Evolutionary conservation across 1,140 invertebrate species (phyloP).

Genomic region (Neuroterus valhalla): DNA sequence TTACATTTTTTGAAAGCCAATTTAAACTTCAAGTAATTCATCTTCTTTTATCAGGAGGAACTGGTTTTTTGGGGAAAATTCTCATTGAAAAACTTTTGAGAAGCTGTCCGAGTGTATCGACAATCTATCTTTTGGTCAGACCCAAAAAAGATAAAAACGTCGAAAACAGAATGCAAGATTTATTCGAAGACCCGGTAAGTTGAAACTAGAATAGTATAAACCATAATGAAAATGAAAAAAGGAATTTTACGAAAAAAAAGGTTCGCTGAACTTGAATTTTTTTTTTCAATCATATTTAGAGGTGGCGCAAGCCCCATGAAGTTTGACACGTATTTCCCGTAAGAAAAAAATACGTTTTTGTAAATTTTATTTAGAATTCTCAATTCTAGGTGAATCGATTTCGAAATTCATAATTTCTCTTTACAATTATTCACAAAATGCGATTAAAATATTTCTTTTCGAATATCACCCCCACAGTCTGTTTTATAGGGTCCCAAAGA

Average conservation of each 20-base stretch:
- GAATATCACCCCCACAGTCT: too few relatives aligned
- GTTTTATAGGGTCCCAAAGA: too few relatives aligned
- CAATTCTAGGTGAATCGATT: too few relatives aligned
- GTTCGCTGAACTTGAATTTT: background rate
- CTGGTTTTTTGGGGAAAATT: conserved; percentile 92
- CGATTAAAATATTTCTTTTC: too few relatives aligned
- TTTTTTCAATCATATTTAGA: too few relatives aligned
- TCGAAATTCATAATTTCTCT: too few relatives aligned
- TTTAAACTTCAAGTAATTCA: background rate
- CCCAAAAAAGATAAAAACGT: conserved; percentile 85
- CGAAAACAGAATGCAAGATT: conserved; percentile 79
- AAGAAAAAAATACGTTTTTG: too few relatives aligned
- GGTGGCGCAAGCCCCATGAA: too few relatives aligned
- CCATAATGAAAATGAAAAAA: background rate
- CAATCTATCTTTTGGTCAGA: conserved; percentile 87
- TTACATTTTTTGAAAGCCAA: background rate
- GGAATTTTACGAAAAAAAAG: background rate
- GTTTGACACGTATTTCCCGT: too few relatives aligned
- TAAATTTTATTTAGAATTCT: too few relatives aligned
- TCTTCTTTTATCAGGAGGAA: conserved; percentile 78
- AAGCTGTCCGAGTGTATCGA: conserved; percentile 82
- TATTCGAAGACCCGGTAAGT: conserved; percentile 79
- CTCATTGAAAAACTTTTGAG: conserved; percentile 91
- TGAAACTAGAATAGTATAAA: background rate
- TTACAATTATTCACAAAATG: too few relatives aligned